A percentile compares a stretch with the other conserved stretches of the same genome.
Evolutionary conservation across 2,113 vertebrate genomes (phyloP).

Genomic region (Carassius carassius): DNA sequence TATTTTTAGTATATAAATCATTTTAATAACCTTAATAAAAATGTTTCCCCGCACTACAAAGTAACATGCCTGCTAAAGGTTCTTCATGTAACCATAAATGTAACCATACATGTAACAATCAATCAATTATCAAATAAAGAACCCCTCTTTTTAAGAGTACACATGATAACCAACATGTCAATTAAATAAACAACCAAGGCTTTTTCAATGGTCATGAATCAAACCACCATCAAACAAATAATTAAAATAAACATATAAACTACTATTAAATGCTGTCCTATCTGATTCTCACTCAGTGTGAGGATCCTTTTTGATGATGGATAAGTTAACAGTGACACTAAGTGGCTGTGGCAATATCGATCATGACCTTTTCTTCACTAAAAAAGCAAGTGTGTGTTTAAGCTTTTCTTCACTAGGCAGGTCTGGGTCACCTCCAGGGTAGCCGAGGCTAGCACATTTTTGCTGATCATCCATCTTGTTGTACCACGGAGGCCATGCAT

Average conservation of each 20-base stretch:
- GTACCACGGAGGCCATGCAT: constrained; percentile 61
- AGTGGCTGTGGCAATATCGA: background rate
- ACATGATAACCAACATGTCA: too few relatives aligned
- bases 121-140: too few relatives aligned
- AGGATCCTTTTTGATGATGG: background rate
- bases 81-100: too few relatives aligned
- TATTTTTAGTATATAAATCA: too few relatives aligned
- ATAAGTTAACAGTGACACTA: constrained; percentile 14
- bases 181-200: background rate
- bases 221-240: background rate
- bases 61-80: too few relatives aligned
- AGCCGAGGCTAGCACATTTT: constrained; percentile 65
- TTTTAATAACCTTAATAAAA: too few relatives aligned
- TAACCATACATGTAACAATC: too few relatives aligned
- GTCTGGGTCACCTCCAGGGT: constrained; percentile 74
- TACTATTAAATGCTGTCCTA: background rate
- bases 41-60: too few relatives aligned
- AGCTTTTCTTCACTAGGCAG: constrained; percentile 10
- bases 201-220: background rate
- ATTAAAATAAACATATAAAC: background rate
- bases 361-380: constrained; percentile 25
- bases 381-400: background rate
- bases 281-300: background rate
- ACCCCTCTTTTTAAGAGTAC: too few relatives aligned
- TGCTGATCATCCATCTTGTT: constrained; percentile 69